Evolutionary conservation across 2,888 invertebrate species (phyloP).

Genomic region (Norana najaformis): DNA sequence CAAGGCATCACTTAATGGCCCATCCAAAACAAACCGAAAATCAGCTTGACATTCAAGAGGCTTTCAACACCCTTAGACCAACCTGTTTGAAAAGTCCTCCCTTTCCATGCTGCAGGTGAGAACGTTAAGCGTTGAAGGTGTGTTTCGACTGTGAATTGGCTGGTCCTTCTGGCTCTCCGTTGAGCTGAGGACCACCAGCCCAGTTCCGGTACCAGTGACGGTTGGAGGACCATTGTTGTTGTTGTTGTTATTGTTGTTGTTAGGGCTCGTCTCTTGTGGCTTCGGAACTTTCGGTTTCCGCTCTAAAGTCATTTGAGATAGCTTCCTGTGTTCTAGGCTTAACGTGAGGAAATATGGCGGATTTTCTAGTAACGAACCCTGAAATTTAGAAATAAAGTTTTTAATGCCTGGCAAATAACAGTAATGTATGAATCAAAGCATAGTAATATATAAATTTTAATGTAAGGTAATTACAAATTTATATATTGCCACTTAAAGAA

Average conservation of each 20-base stretch:
- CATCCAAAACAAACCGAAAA: too few species aligned
- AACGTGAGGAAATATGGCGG: not conserved
- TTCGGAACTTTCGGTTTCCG: constrained; percentile 9
- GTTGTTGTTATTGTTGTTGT: constrained; percentile 20
- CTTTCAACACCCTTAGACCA: constrained; percentile 30
- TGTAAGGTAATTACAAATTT: not conserved
- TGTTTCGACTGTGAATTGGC: constrained; percentile 60
- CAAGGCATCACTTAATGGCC: too few species aligned
- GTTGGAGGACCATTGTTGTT: not conserved
- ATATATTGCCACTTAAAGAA: not conserved
- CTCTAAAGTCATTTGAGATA: constrained; percentile 20
- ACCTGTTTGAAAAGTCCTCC: constrained; percentile 60
- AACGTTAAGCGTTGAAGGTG: constrained; percentile 59
- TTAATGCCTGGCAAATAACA: not conserved
- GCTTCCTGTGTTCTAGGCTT: not conserved
- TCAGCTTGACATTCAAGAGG: too few species aligned
- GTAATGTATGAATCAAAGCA: not conserved
- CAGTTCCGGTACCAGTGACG: not conserved
- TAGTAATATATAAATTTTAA: not conserved
- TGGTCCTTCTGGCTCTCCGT: constrained; percentile 49
- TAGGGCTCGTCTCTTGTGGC: not conserved
- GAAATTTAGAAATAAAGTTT: not conserved
- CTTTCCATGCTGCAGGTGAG: constrained; percentile 59
- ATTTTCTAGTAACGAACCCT: not conserved
- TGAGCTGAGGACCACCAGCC: not conserved